Evolutionary conservation across 2,888 invertebrate genomes (phyloP).

Genomic region (Cephus sareptanus): DNA sequence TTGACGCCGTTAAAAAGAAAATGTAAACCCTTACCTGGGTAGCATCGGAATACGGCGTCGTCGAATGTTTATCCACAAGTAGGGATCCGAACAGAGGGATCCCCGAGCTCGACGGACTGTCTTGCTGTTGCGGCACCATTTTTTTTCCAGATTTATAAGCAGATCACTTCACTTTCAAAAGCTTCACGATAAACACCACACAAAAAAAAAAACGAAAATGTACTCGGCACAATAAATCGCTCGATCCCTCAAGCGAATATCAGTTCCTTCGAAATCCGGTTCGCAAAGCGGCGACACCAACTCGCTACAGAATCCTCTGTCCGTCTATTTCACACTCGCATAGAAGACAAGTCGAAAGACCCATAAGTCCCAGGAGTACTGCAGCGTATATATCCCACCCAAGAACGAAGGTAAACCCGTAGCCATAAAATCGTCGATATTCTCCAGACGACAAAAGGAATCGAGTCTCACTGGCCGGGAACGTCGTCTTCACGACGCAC

Average conservation of each 20-base stretch:
- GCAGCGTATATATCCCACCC: background rate
- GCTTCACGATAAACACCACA: slow-evolving; percentile 37
- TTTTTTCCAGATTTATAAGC: slow-evolving; percentile 42
- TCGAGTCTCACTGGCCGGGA: background rate
- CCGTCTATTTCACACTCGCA: background rate
- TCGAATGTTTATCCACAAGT: slow-evolving; percentile 88
- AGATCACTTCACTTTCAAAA: slow-evolving; percentile 31
- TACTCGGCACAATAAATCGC: background rate
- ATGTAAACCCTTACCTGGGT: slow-evolving; percentile 83
- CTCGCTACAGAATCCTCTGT: background rate
- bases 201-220: slow-evolving; percentile 23
- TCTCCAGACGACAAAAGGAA: background rate
- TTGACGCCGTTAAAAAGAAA: background rate
- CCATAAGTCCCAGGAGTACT: background rate
- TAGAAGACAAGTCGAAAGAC: background rate
- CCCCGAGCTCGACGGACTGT: slow-evolving; percentile 73
- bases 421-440: background rate
- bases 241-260: background rate
- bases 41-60: slow-evolving; percentile 97
- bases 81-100: slow-evolving; percentile 89
- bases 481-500: background rate
- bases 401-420: background rate
- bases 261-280: background rate
- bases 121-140: slow-evolving; percentile 83
- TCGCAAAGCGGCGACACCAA: background rate